Evolutionary conservation across 2,797 vertebrate species (phyloP).

Genomic region (Halcyon chelicuti): DNA sequence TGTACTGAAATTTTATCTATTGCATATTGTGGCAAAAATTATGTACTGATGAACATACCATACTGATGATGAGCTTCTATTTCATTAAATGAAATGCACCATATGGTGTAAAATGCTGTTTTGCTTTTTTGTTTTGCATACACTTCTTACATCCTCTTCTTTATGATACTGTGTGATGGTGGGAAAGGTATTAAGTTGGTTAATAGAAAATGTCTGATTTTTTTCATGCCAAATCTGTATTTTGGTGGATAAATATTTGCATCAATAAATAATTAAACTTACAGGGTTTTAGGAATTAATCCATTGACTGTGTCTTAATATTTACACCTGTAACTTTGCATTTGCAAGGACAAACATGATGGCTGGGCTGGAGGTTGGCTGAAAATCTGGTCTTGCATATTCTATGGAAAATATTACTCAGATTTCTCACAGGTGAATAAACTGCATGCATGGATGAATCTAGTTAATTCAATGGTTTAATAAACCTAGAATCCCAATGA

Average conservation of each 20-base stretch:
- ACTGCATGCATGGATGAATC: conserved; percentile 10
- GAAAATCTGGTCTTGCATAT: conserved; percentile 41
- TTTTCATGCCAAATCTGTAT: background rate
- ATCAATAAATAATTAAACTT: conserved; percentile 7
- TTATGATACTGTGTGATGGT: background rate
- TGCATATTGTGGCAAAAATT: background rate
- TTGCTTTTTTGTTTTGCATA: background rate
- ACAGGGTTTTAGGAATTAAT: background rate
- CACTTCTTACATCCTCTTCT: background rate
- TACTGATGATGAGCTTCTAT: background rate
- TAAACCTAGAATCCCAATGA: conserved; percentile 60
- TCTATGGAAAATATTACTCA: conserved; percentile 38
- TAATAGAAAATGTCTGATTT: background rate
- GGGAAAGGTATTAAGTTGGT: background rate
- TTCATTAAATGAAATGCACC: background rate
- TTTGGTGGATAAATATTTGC: background rate
- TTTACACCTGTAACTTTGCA: background rate
- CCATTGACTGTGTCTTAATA: background rate
- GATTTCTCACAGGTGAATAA: conserved; percentile 62
- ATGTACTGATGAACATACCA: background rate
- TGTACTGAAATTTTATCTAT: background rate
- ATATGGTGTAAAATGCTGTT: conserved; percentile 11
- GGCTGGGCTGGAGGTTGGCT: conserved; percentile 9
- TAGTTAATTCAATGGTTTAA: conserved; percentile 67
- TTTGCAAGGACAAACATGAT: conserved; percentile 39